Evolutionary conservation across 2,113 vertebrate genomes (phyloP), one percentile per base, ranked within the genome.

Genomic region (Barnardius zonarius): DNA sequence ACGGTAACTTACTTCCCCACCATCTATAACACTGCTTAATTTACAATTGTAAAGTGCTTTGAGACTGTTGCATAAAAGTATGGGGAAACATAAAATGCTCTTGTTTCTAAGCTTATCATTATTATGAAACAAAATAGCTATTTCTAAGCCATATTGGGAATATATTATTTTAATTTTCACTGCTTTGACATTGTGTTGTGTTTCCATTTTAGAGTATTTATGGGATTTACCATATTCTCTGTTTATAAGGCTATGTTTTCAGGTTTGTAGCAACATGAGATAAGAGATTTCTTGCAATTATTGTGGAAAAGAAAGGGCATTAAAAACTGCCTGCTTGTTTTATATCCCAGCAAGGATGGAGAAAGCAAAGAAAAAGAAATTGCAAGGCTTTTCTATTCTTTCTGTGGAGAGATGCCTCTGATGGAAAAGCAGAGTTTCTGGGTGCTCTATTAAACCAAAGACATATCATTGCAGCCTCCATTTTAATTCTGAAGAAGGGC

Each of bases 381-480:
- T 52, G n/a, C 54, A 61, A 57, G 18, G 15, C 13, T 90, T 28
- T 85, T 89, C 33, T 7, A 3, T 86, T 77, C 27, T 48, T 55
- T 81, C 41, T 82, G n/a, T 63, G 22, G 59, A 72, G n/a, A 93
- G 48, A 82, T 64, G 89, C 43, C 59, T 92, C 83, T 75, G 76
- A 33, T 1, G 13, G 79, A 83, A 79, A 91, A 91, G 49, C 23
- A 83, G 77, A 86, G 85, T 81, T 67, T 52, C 68, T 89, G 63
- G 24, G 7, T 68, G 61, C n/a, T 86, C 64, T 44, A 17, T 37
- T 91, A 97, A 96, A 97, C 16, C 96, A 87, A 91, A 97, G 81
- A 44, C 68, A 70, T 37, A 64, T 89, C 43, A 25, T 46, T 75
- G 64, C 54, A 93, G 43, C 49, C 27, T 77, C 44, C 51, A 64